Conservation (phyloP, 2,113 vertebrate species). For the Charina bottae region DNA sequence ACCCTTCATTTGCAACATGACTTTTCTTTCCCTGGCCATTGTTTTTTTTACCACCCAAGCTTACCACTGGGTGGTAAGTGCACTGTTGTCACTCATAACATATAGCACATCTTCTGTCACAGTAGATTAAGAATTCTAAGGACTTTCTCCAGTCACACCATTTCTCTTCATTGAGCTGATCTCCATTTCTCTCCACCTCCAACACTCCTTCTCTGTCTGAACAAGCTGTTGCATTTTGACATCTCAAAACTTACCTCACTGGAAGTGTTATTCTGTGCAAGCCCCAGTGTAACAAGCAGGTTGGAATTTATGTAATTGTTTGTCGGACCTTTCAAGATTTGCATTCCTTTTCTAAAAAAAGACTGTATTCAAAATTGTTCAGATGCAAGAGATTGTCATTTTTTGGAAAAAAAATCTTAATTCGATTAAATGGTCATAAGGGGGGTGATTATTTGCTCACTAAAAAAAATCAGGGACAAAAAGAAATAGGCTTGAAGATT, state of each 20-base stretch:
- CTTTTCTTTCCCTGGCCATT: neutral
- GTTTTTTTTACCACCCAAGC: neutral
- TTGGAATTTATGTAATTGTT: neutral
- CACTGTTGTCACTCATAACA: neutral
- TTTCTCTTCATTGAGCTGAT: neutral
- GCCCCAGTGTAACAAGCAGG: neutral
- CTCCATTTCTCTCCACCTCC: neutral
- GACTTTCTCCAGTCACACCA: neutral
- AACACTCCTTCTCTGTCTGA: neutral
- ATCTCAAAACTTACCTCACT: neutral
- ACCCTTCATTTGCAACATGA: neutral
- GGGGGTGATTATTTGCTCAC: neutral
- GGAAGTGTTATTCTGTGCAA: neutral
- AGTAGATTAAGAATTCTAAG: neutral
- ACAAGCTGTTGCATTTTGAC: neutral
- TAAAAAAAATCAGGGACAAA: neutral
- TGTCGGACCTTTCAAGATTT: neutral
- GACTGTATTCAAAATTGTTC: neutral
- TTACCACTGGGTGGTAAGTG: neutral
- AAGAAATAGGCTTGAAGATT: neutral
- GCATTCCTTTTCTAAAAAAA: neutral
- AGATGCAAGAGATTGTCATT: neutral
- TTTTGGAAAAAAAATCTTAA: neutral
- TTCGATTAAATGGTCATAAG: neutral
- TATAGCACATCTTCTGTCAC: neutral